Conservation (phyloP, 92 coral and sea anemone species). For the Hydrozoanthus gracilis region DNA sequence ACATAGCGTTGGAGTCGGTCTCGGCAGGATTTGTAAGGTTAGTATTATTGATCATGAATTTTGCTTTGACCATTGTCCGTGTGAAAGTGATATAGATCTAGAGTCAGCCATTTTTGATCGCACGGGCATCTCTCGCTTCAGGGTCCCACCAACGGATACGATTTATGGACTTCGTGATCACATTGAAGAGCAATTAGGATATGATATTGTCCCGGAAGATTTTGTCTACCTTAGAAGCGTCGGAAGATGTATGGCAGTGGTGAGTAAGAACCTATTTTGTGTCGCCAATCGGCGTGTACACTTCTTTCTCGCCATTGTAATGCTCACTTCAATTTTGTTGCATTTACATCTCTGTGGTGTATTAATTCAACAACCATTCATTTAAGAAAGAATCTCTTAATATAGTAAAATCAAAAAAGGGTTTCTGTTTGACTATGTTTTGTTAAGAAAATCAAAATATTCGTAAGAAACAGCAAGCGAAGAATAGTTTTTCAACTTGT, state of each 20-base stretch:
- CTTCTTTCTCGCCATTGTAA: not conserved
- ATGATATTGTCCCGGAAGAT: constrained; percentile 89
- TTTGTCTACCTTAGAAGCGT: constrained; percentile 93
- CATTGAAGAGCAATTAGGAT: constrained; percentile 92
- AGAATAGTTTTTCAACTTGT: too few species aligned
- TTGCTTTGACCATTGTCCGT: too few species aligned
- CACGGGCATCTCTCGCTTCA: constrained; percentile 34
- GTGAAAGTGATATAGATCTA: too few species aligned
- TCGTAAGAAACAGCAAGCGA: too few species aligned
- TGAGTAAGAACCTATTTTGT: constrained; percentile 44
- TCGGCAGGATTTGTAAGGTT: constrained; percentile 99
- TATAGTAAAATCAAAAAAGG: too few species aligned
- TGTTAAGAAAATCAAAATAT: too few species aligned
- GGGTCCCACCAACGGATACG: constrained; percentile 83
- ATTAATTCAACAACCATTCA: too few species aligned
- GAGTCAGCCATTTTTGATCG: constrained; percentile 22
- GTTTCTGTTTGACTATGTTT: too few species aligned
- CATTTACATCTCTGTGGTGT: too few species aligned
- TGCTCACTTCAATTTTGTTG: too few species aligned
- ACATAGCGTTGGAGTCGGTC: constrained; percentile 94
- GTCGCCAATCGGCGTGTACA: not conserved
- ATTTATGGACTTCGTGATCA: constrained; percentile 79
- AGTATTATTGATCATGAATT: not conserved
- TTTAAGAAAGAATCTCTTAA: too few species aligned
- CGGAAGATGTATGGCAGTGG: constrained; percentile 99